Evolutionary conservation across 2,797 vertebrate species (phyloP), one percentile per base, ranked within the genome.

Genomic region (Periophthalmus magnuspinnatus): DNA sequence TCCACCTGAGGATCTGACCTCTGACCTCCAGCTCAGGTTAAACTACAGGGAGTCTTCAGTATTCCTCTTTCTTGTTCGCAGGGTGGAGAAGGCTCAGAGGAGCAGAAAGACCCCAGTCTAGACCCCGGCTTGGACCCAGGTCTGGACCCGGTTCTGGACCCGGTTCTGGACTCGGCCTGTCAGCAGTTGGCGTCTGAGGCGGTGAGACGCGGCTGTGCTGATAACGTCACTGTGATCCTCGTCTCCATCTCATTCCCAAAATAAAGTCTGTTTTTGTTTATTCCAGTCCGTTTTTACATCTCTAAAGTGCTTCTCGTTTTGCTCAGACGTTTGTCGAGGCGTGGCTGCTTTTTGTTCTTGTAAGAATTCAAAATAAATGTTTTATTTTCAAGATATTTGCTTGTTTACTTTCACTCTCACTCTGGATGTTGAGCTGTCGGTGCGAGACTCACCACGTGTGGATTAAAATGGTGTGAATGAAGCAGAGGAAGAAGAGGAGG

Each of bases 211-310:
- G 97, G 97, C 24, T 95, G 96, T 0, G 97, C 96, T 0, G 97
- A 99, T 91, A 99, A 99, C 0, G 97, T 98, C 81, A 99, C 97
- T 0, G 96, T 99, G 50, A 90, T 99, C 89, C 72, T 98, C 72
- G 92, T 99, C 6, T 94, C 93, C 59, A 88, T 98, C 55, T 89
- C 91, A 60, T 94, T 84, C 82, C 96, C 91, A 96, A 47, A 60
- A 32, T 16, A 19, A 52, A n/a, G 48, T 48, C 33, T 22, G 1
- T 2, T 70, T 54, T 48, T 48, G 17, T 71, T 6, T 69, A 9
- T 5, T 1, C 22, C 50, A 7, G 77, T 81, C 28, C 28, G 1
- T 86, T 74, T 2, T 33, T 86, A 84, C 85, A 78, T 54, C 10
- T 21, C 52, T 1, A 3, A 54, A 22, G 17, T 54, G 1, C 11